Conservation (phyloP, 2,888 invertebrate species). For the Cybosia mesomella region DNA sequence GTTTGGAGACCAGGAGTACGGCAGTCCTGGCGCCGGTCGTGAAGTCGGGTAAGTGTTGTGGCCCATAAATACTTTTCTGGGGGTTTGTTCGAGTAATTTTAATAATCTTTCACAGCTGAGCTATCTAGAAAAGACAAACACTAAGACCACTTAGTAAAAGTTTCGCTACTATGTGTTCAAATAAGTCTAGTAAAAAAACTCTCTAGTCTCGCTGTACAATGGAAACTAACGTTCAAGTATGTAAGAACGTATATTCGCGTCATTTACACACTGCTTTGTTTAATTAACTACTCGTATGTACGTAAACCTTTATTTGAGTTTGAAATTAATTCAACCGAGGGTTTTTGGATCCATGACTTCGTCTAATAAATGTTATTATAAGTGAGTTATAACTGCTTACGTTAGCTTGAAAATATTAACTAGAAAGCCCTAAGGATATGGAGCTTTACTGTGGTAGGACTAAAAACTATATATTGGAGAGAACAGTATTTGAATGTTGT, state of each 20-base stretch:
- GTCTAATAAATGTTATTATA: constrained; percentile 27
- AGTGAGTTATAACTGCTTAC: constrained; percentile 12
- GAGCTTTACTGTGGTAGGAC: background rate
- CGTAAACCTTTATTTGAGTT: constrained; percentile 47
- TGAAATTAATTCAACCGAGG: constrained; percentile 40
- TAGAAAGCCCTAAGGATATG: constrained; percentile 3
- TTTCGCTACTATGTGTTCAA: constrained; percentile 24
- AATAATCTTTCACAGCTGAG: too few species aligned
- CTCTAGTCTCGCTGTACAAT: constrained; percentile 22
- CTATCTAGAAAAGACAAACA: too few species aligned
- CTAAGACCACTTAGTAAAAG: constrained; percentile 6
- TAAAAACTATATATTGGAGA: background rate
- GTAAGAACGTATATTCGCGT: constrained; percentile 4
- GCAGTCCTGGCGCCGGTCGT: too few species aligned
- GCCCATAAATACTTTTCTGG: too few species aligned
- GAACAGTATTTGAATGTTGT: background rate
- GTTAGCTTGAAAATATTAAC: constrained; percentile 8
- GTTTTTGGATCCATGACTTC: constrained; percentile 26
- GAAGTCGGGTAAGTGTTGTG: too few species aligned
- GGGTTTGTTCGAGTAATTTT: too few species aligned
- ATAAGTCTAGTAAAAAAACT: constrained; percentile 33
- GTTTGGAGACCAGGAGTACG: too few species aligned
- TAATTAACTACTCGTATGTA: constrained; percentile 45
- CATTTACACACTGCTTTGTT: constrained; percentile 38
- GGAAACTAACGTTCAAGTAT: constrained; percentile 31